Conservation (phyloP, 2,888 invertebrate species). For the Smittia aterrima region DNA sequence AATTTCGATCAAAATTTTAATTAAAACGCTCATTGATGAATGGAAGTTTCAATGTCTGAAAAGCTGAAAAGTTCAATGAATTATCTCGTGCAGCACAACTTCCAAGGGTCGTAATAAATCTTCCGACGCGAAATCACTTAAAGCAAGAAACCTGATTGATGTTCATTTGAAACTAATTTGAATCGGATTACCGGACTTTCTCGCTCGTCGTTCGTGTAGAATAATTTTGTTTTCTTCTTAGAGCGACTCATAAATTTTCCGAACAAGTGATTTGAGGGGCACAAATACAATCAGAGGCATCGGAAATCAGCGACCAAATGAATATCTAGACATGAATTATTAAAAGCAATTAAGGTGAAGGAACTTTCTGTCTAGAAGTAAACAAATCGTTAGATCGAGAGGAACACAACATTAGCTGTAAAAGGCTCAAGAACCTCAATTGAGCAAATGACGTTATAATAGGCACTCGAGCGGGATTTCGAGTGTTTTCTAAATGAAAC, state of each 20-base stretch:
- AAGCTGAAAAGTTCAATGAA: too few species aligned
- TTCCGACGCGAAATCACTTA: not conserved
- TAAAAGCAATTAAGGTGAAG: too few species aligned
- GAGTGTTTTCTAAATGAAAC: not conserved
- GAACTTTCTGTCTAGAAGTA: too few species aligned
- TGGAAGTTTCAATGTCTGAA: too few species aligned
- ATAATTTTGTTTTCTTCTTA: conserved; percentile 5
- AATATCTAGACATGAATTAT: too few species aligned
- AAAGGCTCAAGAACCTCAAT: not conserved
- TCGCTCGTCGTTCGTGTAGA: not conserved
- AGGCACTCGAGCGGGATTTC: not conserved
- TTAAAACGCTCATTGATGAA: too few species aligned
- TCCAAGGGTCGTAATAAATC: not conserved
- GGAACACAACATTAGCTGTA: not conserved
- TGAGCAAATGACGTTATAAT: not conserved
- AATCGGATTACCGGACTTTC: not conserved
- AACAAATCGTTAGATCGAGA: too few species aligned
- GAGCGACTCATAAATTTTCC: not conserved
- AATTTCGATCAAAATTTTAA: too few species aligned
- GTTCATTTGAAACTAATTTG: not conserved
- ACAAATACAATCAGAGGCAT: not conserved
- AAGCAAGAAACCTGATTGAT: not conserved
- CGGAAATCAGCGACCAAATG: too few species aligned
- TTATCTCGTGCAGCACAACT: too few species aligned
- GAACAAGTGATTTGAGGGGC: not conserved